Evolutionary conservation across 2,797 vertebrate genomes (phyloP).

Genomic region (Hybognathus amarus): DNA sequence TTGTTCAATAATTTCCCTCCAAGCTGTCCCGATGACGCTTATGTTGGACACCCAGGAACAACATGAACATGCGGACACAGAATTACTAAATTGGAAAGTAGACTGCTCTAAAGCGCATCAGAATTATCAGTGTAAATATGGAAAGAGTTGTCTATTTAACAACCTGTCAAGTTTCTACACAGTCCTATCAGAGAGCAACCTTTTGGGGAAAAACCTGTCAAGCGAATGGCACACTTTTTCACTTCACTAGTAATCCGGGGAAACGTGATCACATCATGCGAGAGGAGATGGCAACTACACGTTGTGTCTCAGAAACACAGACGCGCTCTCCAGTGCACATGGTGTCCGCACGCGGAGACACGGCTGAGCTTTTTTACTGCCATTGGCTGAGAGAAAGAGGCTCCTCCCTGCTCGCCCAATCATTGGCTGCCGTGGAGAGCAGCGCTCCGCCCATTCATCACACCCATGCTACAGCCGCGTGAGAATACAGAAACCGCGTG

Average conservation of each 20-base stretch:
- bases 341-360: slow-evolving; percentile 74
- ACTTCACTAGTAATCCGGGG: slow-evolving; percentile 73
- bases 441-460: slow-evolving; percentile 77
- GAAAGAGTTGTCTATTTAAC: not conserved
- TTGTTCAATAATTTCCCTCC: slow-evolving; percentile 11
- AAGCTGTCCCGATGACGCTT: not conserved
- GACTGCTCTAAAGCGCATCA: not conserved
- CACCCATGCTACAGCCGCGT: slow-evolving; percentile 82
- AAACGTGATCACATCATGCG: slow-evolving; percentile 76
- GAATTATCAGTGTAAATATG: not conserved
- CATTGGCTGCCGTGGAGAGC: slow-evolving; percentile 87
- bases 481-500: slow-evolving; percentile 68
- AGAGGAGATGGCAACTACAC: slow-evolving; percentile 72
- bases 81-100: not conserved
- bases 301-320: slow-evolving; percentile 69
- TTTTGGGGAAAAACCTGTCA: not conserved
- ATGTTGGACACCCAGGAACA: slow-evolving; percentile 3
- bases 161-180: not conserved
- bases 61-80: not conserved
- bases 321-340: slow-evolving; percentile 78
- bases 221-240: slow-evolving; percentile 62
- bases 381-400: slow-evolving; percentile 70
- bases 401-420: slow-evolving; percentile 72
- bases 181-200: not conserved
- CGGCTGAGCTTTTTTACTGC: slow-evolving; percentile 58